Base-by-base conservation (phyloP, 2,113 vertebrate species). In the Suncus etruscus region DNA sequence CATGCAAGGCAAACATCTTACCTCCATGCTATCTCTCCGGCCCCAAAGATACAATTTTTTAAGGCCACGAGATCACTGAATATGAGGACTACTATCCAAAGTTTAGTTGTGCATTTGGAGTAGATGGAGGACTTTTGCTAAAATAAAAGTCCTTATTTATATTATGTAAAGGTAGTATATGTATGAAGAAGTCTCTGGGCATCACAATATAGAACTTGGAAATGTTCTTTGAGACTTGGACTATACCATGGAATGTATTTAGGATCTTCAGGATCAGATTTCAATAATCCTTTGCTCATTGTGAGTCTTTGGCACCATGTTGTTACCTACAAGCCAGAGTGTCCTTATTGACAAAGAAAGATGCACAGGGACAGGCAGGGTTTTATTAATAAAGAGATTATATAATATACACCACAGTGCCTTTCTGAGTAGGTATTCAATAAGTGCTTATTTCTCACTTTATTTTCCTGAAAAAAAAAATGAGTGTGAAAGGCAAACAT, bases 131-230 rank as follows among this genome's bases (percentile, higher is more conserved):
- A n/a, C 29, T 61, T 89, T 89, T 83, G 68, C 63, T 68, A 92
- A 96, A 83, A 79, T 87, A 89, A 89, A 84, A 47, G 7, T 61
- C 94, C 18, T 79, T 81, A 87, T 61, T 22, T 82, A n/a, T 4
- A 84, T 48, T 29, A 27, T 8, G 87, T 93, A 77, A 1, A 2
- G 31, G 31, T 51, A 92, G 94, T 75, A 15, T 39, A 86, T 31
- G 45, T 75, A 73, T 12, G 32, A 39, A 83, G 83, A 85, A 80
- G 16, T 77, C 87, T 2, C 8, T 86, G 58, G 69, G 29, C 54
- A 78, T 81, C 77, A 77, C 82, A 73, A 63, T 47, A 78, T 22
- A 45, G 20, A 66, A 50, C 58, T 50, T 69, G 63, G 50, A 87
- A 93, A 85, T 82, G 73, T 79, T 25, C 78, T 18, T 72, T 61